phyloP scores from a whole-genome alignment of 2,888 invertebrate genomes.

The Mythimna albipuncta region DNA sequence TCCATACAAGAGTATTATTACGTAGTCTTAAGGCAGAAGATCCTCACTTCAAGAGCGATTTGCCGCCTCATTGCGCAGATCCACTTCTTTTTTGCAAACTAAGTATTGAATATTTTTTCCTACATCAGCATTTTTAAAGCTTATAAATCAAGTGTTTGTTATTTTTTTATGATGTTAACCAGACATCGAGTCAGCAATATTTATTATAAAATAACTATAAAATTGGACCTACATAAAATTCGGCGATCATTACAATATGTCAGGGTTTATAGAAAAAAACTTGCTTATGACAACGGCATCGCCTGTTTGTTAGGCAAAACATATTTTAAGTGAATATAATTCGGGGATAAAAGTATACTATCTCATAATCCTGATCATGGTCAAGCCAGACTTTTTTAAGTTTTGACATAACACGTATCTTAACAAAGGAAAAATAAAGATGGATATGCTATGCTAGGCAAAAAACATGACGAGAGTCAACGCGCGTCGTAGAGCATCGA shows the following conservation, averaged over 20 bases:
- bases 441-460: no score
- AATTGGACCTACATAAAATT: conserved; percentile 10
- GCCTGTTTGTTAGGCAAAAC: not conserved
- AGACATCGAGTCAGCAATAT: conserved; percentile 32
- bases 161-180: conserved; percentile 24
- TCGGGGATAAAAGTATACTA: not conserved
- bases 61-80: conserved; percentile 37
- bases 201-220: conserved; percentile 11
- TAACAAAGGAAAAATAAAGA: no score
- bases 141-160: conserved; percentile 34
- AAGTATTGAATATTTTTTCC: conserved; percentile 21
- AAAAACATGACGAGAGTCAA: no score
- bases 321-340: not conserved
- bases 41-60: conserved; percentile 37
- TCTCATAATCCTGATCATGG: not conserved
- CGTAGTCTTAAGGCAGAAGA: not conserved
- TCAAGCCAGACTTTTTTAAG: no score
- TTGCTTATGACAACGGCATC: not conserved
- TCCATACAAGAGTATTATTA: conserved; percentile 6
- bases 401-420: no score
- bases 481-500: no score
- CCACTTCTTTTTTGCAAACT: conserved; percentile 43
- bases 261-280: not conserved
- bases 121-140: conserved; percentile 27
- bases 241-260: not conserved